Percentiles rank a stretch among this genome's conserved stretches.
Conservation (phyloP, 2,888 invertebrate genomes). For the Drosophila hamatofila region DNA sequence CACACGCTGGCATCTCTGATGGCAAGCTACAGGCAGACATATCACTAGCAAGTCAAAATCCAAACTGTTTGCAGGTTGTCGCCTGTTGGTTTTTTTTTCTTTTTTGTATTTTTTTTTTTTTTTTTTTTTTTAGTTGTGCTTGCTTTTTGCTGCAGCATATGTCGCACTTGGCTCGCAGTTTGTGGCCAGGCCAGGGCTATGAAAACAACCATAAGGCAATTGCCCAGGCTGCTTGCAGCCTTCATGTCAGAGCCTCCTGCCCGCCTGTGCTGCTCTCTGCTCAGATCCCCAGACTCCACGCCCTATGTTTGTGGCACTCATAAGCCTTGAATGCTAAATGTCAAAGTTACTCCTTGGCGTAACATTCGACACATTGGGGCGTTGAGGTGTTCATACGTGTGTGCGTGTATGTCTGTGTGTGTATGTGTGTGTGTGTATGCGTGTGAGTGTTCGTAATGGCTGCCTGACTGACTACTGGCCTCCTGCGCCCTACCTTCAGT, state of each 20-base stretch:
- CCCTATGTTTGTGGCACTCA: slow-evolving; percentile 68
- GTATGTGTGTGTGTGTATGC: slow-evolving; percentile 36
- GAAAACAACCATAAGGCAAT: slow-evolving; percentile 82
- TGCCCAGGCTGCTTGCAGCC: slow-evolving; percentile 74
- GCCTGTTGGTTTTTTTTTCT: slow-evolving; percentile 10
- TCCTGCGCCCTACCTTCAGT: slow-evolving; percentile 5
- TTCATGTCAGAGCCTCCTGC: slow-evolving; percentile 30
- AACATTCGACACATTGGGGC: slow-evolving; percentile 81
- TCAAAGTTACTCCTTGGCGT: slow-evolving; percentile 82
- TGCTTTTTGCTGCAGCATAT: slow-evolving; percentile 58
- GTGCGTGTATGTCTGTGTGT: slow-evolving; percentile 48
- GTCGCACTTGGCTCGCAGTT: slow-evolving; percentile 76
- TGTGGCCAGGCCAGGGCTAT: slow-evolving; percentile 80
- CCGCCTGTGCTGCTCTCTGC: slow-evolving; percentile 5
- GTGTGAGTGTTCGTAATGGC: slow-evolving; percentile 48
- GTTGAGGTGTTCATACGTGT: slow-evolving; percentile 70
- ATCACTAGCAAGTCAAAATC: slow-evolving; percentile 50
- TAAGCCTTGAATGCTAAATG: slow-evolving; percentile 81
- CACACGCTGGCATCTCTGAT: slow-evolving; percentile 43
- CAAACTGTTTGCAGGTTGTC: slow-evolving; percentile 62
- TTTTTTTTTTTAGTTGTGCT: slow-evolving; percentile 35
- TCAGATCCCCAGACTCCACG: slow-evolving; percentile 37
- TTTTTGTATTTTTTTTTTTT: slow-evolving; percentile 6
- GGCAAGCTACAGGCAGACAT: slow-evolving; percentile 49
- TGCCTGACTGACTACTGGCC: slow-evolving; percentile 30